Base-by-base conservation (phyloP, 2,888 invertebrate genomes). In the Choreutis nemorana region DNA sequence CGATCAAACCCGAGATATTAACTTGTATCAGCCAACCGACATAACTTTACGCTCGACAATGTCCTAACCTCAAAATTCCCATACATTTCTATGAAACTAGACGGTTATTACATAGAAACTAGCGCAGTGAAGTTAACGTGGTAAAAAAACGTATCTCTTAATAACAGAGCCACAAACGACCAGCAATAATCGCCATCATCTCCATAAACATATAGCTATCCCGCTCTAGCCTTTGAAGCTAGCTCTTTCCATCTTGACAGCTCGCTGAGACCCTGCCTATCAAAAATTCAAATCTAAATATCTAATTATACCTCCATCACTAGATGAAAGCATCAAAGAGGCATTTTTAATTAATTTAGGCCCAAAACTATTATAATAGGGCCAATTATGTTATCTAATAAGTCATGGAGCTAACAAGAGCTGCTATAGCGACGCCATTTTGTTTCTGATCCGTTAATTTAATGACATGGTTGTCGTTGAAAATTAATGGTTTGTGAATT, bases 251-350 rank as follows among this genome's bases (percentile, higher is more conserved):
- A 29, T 53, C 61, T 62, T 71, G 72, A 71, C 72, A 71, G 68
- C 52, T 45, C 59, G 61, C 64, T 67, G 55, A 50, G 48, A 39
- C 46, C 51, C 50, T 53, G 42, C 51, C 48, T 77, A 75, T 75
- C 75, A 58, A 55, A 55, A 48, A 63, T 65, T 54, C 52, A 59
- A 64, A 78, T 77, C 77, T 67, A 65, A 62, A 65, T 62, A 64
- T 62, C 70, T 78, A 77, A 77, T 77, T 77, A 75, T 73, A 77
- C 77, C 77, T 75, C 72, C 73, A 78, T 78, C 77, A 73, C 58
- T 61, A 50, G 55, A 48, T 56, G 56, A 58, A 61, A 67, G 65
- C 62, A 60, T 66, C 63, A 65, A 64, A 62, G 59, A 62, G 62
- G 62, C 58, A 63, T 65, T 73, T 71, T 67, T 77, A 77, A 77